Evolutionary conservation across 2,797 vertebrate genomes (phyloP).

Genomic region (Spinus olivaceus): DNA sequence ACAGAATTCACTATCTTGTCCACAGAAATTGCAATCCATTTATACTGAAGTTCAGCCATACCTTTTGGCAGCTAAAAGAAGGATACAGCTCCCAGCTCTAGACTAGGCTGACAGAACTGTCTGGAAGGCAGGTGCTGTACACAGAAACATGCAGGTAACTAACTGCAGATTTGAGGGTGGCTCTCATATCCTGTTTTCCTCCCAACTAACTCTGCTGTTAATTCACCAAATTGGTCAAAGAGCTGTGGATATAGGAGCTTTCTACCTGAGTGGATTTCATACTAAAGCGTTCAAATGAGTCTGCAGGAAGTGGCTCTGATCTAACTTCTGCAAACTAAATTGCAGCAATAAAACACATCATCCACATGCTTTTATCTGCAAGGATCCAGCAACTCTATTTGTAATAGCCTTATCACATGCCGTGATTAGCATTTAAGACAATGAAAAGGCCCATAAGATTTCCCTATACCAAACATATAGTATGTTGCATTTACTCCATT

Average conservation of each 20-base stretch:
- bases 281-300: not conserved
- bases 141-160: not conserved
- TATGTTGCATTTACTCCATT: not conserved
- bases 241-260: not conserved
- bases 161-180: not conserved
- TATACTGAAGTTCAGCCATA: not conserved
- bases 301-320: not conserved
- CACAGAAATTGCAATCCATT: not conserved
- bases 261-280: not conserved
- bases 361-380: not conserved
- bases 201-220: not conserved
- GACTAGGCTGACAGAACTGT: not conserved
- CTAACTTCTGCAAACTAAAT: not conserved
- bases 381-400: not conserved
- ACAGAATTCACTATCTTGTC: not conserved
- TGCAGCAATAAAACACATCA: conserved; percentile 1
- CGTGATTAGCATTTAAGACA: not conserved
- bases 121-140: not conserved
- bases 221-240: not conserved
- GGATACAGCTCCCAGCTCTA: fast-evolving
- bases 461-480: not conserved
- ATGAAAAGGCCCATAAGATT: not conserved
- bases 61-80: not conserved
- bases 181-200: not conserved
- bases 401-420: not conserved